phyloP scores from a whole-genome alignment of 1,140 invertebrate species.

The Diabrotica virgifera region DNA sequence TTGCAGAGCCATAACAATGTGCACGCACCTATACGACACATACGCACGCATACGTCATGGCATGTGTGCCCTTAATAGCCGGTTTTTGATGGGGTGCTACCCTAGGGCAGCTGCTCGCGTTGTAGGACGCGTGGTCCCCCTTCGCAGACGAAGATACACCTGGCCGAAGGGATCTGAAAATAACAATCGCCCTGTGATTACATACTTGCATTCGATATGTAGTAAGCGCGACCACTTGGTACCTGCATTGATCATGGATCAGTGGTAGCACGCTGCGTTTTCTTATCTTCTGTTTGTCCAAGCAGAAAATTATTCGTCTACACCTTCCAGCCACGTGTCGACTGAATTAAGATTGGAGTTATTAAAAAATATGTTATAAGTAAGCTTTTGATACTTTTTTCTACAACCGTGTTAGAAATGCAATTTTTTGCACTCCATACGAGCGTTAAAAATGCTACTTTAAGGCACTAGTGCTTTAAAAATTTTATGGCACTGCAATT shows the following conservation, averaged over 20 bases:
- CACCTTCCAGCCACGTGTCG: too few species aligned
- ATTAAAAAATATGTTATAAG: too few species aligned
- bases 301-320: too few species aligned
- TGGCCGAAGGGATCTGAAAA: constrained; percentile 27
- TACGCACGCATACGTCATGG: constrained; percentile 42
- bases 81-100: constrained; percentile 35
- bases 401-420: too few species aligned
- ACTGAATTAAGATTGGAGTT: too few species aligned
- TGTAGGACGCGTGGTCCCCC: constrained; percentile 36
- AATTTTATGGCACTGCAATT: too few species aligned
- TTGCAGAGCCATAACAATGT: constrained; percentile 30
- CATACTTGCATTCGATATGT: constrained; percentile 25
- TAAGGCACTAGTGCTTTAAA: too few species aligned
- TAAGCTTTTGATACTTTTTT: too few species aligned
- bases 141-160: constrained; percentile 28
- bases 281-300: background rate
- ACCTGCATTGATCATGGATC: constrained; percentile 11
- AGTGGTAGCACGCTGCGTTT: constrained; percentile 9
- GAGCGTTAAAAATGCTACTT: too few species aligned
- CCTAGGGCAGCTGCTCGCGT: constrained; percentile 34
- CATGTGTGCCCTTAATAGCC: constrained; percentile 35
- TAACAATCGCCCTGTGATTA: constrained; percentile 40
- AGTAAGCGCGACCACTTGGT: constrained; percentile 15
- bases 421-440: too few species aligned
- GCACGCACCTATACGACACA: constrained; percentile 39